phyloP scores from a whole-genome alignment of 2,113 vertebrate genomes.

The Pomatorhinus ruficollis region DNA sequence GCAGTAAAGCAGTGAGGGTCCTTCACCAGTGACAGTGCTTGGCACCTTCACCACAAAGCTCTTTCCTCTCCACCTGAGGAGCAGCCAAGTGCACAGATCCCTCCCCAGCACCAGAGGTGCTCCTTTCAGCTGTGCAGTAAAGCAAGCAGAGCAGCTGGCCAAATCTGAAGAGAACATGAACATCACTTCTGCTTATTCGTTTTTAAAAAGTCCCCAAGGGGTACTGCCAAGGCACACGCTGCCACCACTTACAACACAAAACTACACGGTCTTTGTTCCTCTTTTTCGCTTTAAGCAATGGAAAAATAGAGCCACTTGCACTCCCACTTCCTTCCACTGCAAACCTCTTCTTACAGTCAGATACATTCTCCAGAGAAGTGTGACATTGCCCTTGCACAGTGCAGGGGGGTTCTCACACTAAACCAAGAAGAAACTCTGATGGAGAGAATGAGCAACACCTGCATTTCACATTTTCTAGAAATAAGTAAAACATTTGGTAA shows the following conservation, averaged over 20 bases:
- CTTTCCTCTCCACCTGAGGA: neutral
- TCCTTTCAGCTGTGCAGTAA: neutral
- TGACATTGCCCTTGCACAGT: neutral
- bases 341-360: neutral
- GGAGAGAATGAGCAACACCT: neutral
- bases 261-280: slow-evolving; percentile 61
- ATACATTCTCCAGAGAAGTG: neutral
- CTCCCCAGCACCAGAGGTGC: neutral
- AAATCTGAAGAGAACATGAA: neutral
- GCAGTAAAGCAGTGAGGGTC: neutral
- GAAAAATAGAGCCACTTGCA: slow-evolving; percentile 57
- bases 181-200: slow-evolving; percentile 10
- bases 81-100: accelerated
- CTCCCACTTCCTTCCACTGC: neutral
- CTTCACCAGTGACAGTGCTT: neutral
- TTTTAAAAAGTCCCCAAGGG: neutral
- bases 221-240: neutral
- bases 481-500: neutral
- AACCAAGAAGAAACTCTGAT: neutral
- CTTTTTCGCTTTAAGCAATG: slow-evolving; percentile 53
- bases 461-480: neutral
- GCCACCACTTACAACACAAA: slow-evolving; percentile 6
- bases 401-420: neutral
- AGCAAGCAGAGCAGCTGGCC: neutral
- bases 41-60: accelerated